Percentiles rank a stretch among this genome's conserved stretches.
Conservation (phyloP, 2,113 vertebrate genomes). For the Calyptomena viridis region DNA sequence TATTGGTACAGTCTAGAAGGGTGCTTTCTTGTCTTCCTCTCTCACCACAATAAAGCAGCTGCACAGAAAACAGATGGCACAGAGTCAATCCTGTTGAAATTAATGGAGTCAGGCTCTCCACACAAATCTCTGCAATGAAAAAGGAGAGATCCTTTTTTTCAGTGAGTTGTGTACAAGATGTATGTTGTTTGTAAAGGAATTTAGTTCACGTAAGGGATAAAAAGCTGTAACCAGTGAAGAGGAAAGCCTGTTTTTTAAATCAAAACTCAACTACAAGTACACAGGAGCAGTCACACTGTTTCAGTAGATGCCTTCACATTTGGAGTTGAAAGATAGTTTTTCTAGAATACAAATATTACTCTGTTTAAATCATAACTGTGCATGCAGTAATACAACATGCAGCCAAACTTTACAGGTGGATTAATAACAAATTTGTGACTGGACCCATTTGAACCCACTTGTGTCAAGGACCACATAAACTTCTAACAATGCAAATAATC, state of each 20-base stretch:
- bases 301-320: background rate
- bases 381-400: background rate
- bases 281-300: background rate
- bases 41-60: conserved; percentile 26
- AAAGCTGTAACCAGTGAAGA: conserved; percentile 51
- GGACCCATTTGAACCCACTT: background rate
- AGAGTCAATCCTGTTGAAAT: conserved; percentile 77
- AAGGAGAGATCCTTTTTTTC: conserved; percentile 51
- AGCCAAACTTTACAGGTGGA: background rate
- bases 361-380: background rate
- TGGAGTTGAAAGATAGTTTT: background rate
- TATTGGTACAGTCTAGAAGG: conserved; percentile 43
- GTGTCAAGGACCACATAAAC: background rate
- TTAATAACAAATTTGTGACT: background rate
- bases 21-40: conserved; percentile 22
- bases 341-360: too few species aligned
- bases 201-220: conserved; percentile 69
- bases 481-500: background rate
- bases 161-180: conserved; percentile 67
- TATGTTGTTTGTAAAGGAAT: conserved; percentile 75
- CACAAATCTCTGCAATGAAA: conserved; percentile 71
- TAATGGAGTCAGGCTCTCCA: conserved; percentile 77
- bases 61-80: conserved; percentile 72
- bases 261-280: background rate
- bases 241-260: conserved; percentile 37